Evolutionary conservation across 2,797 vertebrate genomes (phyloP).

Genomic region (Poeciliopsis presidionis): DNA sequence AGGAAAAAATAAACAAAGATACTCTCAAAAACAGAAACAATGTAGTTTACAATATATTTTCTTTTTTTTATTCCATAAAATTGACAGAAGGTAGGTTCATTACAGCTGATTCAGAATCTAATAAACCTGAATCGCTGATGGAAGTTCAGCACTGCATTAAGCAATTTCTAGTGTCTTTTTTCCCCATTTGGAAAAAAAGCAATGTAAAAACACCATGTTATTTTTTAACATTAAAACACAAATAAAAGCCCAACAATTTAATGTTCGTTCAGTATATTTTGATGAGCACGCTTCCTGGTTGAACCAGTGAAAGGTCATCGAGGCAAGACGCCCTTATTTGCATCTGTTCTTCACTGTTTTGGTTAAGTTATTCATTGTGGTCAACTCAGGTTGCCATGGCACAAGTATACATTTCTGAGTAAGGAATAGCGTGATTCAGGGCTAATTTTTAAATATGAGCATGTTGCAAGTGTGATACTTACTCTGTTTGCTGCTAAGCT

Average conservation of each 20-base stretch:
- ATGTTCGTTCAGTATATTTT: not conserved
- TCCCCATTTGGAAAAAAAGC: not conserved
- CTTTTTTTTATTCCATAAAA: not conserved
- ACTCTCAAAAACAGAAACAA: not conserved
- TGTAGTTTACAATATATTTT: not conserved
- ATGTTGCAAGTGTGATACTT: not conserved
- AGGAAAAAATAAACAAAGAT: not conserved
- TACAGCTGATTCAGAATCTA: not conserved
- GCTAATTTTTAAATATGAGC: conserved; percentile 9
- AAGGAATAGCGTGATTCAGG: not conserved
- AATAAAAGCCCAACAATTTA: no score
- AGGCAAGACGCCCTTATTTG: not conserved
- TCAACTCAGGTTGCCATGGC: not conserved
- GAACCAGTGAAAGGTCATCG: not conserved
- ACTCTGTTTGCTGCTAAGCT: not conserved
- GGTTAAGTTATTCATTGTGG: not conserved
- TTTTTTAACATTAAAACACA: not conserved
- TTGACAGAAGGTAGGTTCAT: not conserved
- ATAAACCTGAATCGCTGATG: not conserved
- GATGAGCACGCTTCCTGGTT: not conserved
- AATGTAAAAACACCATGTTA: not conserved
- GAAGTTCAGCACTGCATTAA: not conserved
- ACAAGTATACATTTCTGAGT: not conserved
- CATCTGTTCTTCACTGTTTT: not conserved
- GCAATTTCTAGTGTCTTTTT: not conserved